These are phyloP conservation scores for Girardinichthys multiradiatus DNA, from an alignment of 2,113 vertebrate species.

Conservation along the genomic window DNA sequence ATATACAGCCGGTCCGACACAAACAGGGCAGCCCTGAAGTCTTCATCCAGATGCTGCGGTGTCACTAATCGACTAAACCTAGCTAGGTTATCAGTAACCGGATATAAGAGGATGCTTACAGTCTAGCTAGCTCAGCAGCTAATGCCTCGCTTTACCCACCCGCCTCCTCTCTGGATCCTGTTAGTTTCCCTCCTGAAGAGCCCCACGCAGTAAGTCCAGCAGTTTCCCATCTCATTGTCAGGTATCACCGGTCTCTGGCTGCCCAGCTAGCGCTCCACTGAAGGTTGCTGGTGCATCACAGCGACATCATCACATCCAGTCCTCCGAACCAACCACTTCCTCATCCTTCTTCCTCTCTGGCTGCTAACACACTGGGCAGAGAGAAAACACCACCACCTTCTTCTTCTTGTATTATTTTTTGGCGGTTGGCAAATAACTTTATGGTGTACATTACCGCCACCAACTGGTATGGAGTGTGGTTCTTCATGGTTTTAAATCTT, in stretches of 20 bases:
- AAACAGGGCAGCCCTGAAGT: background rate
- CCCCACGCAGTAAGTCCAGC: conserved; percentile 75
- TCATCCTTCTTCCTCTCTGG: background rate
- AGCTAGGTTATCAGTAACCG: conserved; percentile 23
- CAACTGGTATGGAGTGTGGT: too few species aligned
- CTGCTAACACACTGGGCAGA: background rate
- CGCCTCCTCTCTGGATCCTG: conserved; percentile 81
- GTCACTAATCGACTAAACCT: background rate
- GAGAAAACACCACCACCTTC: background rate
- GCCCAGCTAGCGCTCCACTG: conserved; percentile 7
- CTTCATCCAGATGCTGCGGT: too few species aligned
- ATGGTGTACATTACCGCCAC: too few species aligned
- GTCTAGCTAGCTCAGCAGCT: conserved; percentile 37
- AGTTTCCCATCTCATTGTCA: conserved; percentile 84
- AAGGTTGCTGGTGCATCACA: conserved; percentile 19
- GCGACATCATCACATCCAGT: conserved; percentile 19
- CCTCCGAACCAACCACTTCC: conserved; percentile 44
- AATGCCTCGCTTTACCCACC: conserved; percentile 60
- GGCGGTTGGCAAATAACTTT: too few species aligned
- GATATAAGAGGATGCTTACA: conserved; percentile 13
- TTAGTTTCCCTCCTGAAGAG: conserved; percentile 76
- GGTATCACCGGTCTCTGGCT: conserved; percentile 25
- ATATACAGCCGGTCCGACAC: background rate
- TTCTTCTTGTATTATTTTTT: too few species aligned
- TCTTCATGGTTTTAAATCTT: too few species aligned